These are phyloP conservation scores for Hofmannophila pseudospretella DNA, from an alignment of 2,888 invertebrate species.

Conservation along the genomic window DNA sequence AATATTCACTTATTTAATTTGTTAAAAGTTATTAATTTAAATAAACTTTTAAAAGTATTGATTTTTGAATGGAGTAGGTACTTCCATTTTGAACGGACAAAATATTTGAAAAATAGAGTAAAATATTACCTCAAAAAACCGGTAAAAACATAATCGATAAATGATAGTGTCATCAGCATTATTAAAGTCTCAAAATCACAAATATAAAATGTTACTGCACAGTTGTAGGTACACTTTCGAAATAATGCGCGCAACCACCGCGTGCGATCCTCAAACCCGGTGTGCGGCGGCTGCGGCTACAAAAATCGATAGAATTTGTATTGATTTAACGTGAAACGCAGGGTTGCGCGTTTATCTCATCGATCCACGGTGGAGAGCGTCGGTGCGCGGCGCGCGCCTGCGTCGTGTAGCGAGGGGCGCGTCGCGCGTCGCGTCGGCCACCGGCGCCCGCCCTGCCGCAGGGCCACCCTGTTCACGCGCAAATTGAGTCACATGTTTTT, in stretches of 20 bases:
- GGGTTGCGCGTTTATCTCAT: slow-evolving; percentile 88
- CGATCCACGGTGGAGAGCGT: slow-evolving; percentile 75
- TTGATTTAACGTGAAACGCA: slow-evolving; percentile 83
- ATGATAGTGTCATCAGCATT: not conserved
- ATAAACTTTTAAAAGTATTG: too few relatives aligned
- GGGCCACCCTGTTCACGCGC: slow-evolving; percentile 66
- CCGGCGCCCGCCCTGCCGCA: slow-evolving; percentile 32
- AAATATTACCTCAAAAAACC: slow-evolving; percentile 18
- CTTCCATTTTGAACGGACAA: not conserved
- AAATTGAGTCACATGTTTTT: slow-evolving; percentile 31
- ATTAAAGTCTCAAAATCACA: not conserved
- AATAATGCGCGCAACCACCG: slow-evolving; percentile 68
- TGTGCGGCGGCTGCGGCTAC: slow-evolving; percentile 80
- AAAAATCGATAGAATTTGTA: slow-evolving; percentile 87
- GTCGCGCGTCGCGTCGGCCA: slow-evolving; percentile 17
- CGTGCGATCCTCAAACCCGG: slow-evolving; percentile 67
- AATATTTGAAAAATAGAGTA: slow-evolving; percentile 5
- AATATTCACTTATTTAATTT: too few relatives aligned
- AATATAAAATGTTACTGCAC: slow-evolving; percentile 8
- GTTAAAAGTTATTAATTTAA: too few relatives aligned
- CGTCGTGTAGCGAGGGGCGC: slow-evolving; percentile 40
- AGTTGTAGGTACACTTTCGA: slow-evolving; percentile 16
- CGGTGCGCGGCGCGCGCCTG: slow-evolving; percentile 44
- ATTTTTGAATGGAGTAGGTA: not conserved
- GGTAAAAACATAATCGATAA: slow-evolving; percentile 4